phyloP scores from a whole-genome alignment of 2,113 vertebrate genomes.

The Synchiropus splendidus region DNA sequence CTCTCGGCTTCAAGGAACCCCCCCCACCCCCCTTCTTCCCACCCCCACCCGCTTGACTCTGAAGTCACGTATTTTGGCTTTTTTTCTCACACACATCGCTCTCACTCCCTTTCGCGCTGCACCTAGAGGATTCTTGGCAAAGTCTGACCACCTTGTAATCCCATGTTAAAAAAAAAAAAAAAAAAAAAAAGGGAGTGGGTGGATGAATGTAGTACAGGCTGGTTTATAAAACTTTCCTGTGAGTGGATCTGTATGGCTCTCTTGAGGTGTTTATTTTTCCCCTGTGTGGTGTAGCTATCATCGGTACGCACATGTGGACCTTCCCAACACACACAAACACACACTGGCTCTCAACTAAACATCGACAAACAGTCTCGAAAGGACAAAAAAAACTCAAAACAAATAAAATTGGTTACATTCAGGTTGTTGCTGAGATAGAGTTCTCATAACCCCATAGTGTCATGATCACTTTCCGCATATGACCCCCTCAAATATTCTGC shows the following conservation, averaged over 20 bases:
- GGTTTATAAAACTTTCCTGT: conserved; percentile 81
- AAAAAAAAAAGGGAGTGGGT: conserved; percentile 74
- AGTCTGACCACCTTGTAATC: conserved; percentile 78
- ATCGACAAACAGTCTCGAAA: conserved; percentile 35
- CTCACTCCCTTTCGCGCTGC: conserved; percentile 41
- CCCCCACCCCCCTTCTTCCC: conserved; percentile 19
- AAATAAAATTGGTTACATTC: conserved; percentile 53
- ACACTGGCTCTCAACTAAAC: conserved; percentile 12
- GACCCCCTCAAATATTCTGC: no score
- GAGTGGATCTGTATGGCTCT: conserved; percentile 77
- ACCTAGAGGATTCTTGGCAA: conserved; percentile 94
- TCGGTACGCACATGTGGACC: conserved; percentile 49
- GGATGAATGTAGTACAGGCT: conserved; percentile 70
- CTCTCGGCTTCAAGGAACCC: conserved; percentile 25
- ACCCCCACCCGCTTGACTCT: conserved; percentile 77
- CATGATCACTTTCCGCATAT: no score
- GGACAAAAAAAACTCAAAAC: conserved; percentile 46
- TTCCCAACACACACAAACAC: conserved; percentile 10
- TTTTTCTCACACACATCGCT: conserved; percentile 41
- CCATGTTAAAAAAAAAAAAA: conserved; percentile 68
- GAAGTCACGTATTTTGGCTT: conserved; percentile 67
- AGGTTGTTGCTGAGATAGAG: not conserved
- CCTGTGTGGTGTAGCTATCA: conserved; percentile 74
- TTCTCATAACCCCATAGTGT: conserved; percentile 26
- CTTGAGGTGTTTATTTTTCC: conserved; percentile 82